Percentiles rank a stretch among this genome's conserved stretches.
These are phyloP conservation scores for Diarsia rubi DNA, from an alignment of 2,888 invertebrate species.

Conservation along the genomic window DNA sequence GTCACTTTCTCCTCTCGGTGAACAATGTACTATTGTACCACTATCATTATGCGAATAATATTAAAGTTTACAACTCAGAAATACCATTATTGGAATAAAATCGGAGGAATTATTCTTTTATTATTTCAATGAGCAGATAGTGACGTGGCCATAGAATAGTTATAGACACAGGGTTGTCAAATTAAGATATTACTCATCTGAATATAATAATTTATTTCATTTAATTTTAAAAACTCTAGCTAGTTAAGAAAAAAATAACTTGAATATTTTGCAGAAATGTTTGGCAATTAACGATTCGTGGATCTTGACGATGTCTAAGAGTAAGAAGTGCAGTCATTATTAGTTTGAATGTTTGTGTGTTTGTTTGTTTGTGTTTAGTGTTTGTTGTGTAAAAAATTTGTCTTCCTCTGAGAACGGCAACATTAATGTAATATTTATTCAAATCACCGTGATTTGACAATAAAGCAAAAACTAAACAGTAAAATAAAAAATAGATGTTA, in stretches of 20 bases:
- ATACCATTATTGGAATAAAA: neutral
- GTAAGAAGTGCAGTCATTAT: neutral
- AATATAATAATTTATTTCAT: neutral
- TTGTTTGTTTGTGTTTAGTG: too few species aligned
- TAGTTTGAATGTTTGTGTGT: too few species aligned
- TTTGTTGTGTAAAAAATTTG: neutral
- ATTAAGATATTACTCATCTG: neutral
- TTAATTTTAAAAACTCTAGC: neutral
- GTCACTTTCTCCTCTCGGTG: too few species aligned
- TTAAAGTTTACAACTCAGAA: too few species aligned
- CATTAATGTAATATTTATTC: neutral
- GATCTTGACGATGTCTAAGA: neutral
- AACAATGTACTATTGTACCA: too few species aligned
- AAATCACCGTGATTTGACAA: neutral
- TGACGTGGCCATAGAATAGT: conserved; percentile 25
- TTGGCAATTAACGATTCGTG: neutral
- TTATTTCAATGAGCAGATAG: conserved; percentile 29
- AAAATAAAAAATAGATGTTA: too few species aligned
- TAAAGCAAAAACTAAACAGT: neutral
- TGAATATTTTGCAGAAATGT: neutral
- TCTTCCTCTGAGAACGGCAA: neutral
- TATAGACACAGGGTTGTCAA: conserved; percentile 38
- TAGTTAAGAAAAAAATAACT: neutral
- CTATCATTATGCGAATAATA: too few species aligned
- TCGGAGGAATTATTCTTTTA: conserved; percentile 16